Evolutionary conservation across 2,113 vertebrate genomes (phyloP), one percentile per base, ranked within the genome.

Genomic region (Mus pahari): DNA sequence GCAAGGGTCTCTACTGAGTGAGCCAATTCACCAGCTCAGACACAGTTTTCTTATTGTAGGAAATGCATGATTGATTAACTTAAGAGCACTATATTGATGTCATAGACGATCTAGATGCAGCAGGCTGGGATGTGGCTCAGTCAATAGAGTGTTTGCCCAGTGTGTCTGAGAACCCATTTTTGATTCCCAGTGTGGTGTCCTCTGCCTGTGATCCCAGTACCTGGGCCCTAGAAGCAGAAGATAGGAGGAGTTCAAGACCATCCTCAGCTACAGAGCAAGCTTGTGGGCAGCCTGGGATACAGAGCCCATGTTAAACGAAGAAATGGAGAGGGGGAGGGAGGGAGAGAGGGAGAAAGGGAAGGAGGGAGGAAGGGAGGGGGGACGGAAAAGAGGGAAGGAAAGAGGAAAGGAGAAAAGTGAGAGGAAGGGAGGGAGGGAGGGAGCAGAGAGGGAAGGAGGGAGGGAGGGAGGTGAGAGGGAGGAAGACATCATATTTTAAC

Each of bases 311-410:
- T 83, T 60, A 86, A 31, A 60, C 1, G 55, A 39, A 82, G 20
- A 22, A n/a, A 24, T 11, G 33, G 2, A n/a, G 19, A 9, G 79
- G 9, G 7, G 16, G 8, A 8, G 11, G 31, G 8, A 14, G 10
- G 24, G 1, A 39, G 33, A 36, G n/a, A 2, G 26, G 28, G 11
- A 60, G 19, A 8, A 6, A 16, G n/a, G 8, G 39, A 8, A 11
- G 4, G 10, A 9, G 17, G 20, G 7, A 24, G 20, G 7, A 7
- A 12, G 4, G 31, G 11, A 60, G 1, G 36, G 4, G 22, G 45
- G 14, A 8, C 5, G 4, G 28, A 0, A 62, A 24, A 62, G 22
- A 10, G 58, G 9, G 36, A 14, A 17, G 22, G 33, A 12, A 20
- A 33, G 20, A 8, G 82, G n/a, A n/a, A n/a, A n/a, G n/a, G n/a